These are phyloP conservation scores for Sminthurinus aureus DNA, from an alignment of 2,888 invertebrate species.

Conservation along the genomic window DNA sequence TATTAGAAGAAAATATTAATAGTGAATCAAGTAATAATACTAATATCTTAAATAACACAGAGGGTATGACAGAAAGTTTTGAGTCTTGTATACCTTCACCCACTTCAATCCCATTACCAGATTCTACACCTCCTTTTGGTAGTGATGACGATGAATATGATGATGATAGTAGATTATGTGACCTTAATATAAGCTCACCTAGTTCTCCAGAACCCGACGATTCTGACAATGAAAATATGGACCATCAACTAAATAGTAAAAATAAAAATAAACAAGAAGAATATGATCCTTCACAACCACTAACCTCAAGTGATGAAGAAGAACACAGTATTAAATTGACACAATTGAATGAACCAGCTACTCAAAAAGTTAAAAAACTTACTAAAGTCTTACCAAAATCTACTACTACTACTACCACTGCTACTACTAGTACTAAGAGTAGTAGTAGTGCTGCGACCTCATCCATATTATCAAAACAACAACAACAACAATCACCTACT, in stretches of 20 bases:
- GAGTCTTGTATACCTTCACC: constrained; percentile 45
- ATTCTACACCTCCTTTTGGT: constrained; percentile 47
- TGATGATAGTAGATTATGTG: background rate
- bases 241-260: background rate
- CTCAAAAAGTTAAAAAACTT: constrained; percentile 12
- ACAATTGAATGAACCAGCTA: background rate
- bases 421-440: background rate
- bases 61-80: background rate
- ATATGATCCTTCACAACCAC: constrained; percentile 59
- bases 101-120: constrained; percentile 55
- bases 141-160: constrained; percentile 36
- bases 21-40: background rate
- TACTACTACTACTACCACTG: background rate
- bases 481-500: background rate
- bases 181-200: constrained; percentile 13
- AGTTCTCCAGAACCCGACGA: background rate
- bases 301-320: constrained; percentile 59
- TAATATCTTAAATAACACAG: background rate
- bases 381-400: background rate
- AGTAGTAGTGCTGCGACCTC: background rate
- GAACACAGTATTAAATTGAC: constrained; percentile 42
- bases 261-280: constrained; percentile 42
- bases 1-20: too few species aligned
- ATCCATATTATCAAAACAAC: background rate
- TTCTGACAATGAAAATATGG: background rate